A percentile compares a stretch with the other conserved stretches of the same genome.
phyloP scores from a whole-genome alignment of 2,888 invertebrate genomes.

The Diaphora mendica region DNA sequence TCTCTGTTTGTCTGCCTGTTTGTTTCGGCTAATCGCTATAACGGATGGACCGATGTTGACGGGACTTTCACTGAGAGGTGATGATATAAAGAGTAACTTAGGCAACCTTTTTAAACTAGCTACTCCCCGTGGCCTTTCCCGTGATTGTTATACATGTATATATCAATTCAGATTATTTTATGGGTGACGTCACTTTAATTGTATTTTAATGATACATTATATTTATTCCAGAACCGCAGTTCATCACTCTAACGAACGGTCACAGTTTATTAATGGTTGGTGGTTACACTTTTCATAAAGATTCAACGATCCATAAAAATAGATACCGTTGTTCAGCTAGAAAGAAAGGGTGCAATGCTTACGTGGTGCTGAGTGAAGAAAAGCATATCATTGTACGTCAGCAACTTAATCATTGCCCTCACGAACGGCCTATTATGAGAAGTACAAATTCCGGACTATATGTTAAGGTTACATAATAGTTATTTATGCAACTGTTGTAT shows the following conservation, averaged over 20 bases:
- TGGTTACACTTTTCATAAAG: constrained; percentile 41
- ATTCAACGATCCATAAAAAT: constrained; percentile 19
- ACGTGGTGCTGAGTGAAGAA: constrained; percentile 34
- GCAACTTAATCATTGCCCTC: constrained; percentile 13
- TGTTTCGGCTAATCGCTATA: too few species aligned
- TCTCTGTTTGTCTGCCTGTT: too few species aligned
- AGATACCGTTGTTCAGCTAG: constrained; percentile 42
- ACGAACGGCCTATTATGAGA: constrained; percentile 33
- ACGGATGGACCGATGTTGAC: too few species aligned
- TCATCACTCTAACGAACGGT: constrained; percentile 18
- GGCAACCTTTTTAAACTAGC: too few species aligned
- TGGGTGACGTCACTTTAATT: not conserved
- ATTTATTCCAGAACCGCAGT: constrained; percentile 12
- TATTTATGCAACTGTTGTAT: too few species aligned
- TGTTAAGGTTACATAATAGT: constrained; percentile 18
- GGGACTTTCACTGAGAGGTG: too few species aligned
- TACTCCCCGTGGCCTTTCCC: too few species aligned
- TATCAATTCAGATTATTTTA: not conserved
- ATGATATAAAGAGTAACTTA: too few species aligned
- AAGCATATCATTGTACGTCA: constrained; percentile 23
- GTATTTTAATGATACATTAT: not conserved
- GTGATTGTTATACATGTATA: too few species aligned
- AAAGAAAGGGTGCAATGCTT: constrained; percentile 32
- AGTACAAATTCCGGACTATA: constrained; percentile 22
- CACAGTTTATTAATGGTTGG: constrained; percentile 28